These are phyloP conservation scores for Chrysopa pallens DNA, from an alignment of 1,140 invertebrate species.

Conservation along the genomic window DNA sequence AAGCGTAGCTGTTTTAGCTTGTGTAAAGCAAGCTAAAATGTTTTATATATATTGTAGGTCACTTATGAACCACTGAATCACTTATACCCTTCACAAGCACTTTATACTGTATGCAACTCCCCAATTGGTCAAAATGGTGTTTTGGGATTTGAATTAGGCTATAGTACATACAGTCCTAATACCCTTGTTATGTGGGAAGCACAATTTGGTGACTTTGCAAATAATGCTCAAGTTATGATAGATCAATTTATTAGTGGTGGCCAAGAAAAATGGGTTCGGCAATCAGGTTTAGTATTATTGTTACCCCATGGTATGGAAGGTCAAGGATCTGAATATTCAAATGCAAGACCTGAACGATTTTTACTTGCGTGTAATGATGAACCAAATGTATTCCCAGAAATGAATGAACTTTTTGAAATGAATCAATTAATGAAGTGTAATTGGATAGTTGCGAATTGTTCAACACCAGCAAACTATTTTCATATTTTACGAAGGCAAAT, in stretches of 20 bases:
- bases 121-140: conserved; percentile 63
- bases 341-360: conserved; percentile 62
- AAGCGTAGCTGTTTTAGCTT: too few species aligned
- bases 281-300: conserved; percentile 64
- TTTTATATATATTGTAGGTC: too few species aligned
- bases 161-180: conserved; percentile 65
- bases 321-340: conserved; percentile 79
- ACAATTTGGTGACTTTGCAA: conserved; percentile 80
- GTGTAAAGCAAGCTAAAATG: too few species aligned
- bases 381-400: conserved; percentile 24
- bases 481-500: conserved; percentile 74
- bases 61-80: conserved; percentile 45
- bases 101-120: conserved; percentile 64
- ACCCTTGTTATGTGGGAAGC: conserved; percentile 76
- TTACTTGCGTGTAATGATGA: conserved; percentile 68
- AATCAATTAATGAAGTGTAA: conserved; percentile 68
- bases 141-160: conserved; percentile 69
- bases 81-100: conserved; percentile 52
- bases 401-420: conserved; percentile 35
- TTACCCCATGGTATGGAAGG: conserved; percentile 83
- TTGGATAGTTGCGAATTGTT: conserved; percentile 64
- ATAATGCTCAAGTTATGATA: conserved; percentile 69
- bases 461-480: conserved; percentile 73
- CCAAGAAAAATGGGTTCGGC: conserved; percentile 69
- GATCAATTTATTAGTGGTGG: conserved; percentile 69